Evolutionary conservation across 2,113 vertebrate genomes (phyloP).

Genomic region (Caretta caretta): DNA sequence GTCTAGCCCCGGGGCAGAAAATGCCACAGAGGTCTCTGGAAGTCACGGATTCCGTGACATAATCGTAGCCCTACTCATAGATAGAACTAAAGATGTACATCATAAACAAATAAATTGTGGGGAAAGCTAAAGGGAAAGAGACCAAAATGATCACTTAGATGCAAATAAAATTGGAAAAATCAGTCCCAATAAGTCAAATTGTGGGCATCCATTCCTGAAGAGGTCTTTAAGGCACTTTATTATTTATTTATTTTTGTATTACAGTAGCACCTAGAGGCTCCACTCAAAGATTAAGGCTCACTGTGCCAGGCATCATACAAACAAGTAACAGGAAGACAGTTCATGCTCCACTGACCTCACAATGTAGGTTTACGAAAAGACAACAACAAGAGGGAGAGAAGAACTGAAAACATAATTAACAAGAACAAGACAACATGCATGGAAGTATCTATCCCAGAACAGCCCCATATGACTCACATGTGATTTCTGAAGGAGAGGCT

Average conservation of each 20-base stretch:
- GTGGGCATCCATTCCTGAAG: accelerated
- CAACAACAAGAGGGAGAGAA: neutral
- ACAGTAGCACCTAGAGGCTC: neutral
- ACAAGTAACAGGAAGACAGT: neutral
- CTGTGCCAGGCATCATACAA: neutral
- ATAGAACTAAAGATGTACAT: neutral
- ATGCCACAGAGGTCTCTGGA: too few species aligned
- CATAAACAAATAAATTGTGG: neutral
- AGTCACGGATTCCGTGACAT: too few species aligned
- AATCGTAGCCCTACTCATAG: neutral
- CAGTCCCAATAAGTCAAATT: neutral
- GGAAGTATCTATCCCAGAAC: neutral
- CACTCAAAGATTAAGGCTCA: neutral
- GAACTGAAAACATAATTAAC: neutral
- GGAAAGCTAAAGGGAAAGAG: neutral
- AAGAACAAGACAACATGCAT: neutral
- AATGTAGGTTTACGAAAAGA: neutral
- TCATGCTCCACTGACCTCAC: neutral
- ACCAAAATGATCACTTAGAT: neutral
- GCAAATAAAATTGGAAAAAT: neutral
- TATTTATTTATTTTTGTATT: neutral
- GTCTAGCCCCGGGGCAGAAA: too few species aligned
- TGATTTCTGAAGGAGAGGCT: neutral
- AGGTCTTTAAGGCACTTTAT: neutral
- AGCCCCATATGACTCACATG: neutral